phyloP scores from a whole-genome alignment of 2,888 invertebrate genomes.

The Sericinus montela region DNA sequence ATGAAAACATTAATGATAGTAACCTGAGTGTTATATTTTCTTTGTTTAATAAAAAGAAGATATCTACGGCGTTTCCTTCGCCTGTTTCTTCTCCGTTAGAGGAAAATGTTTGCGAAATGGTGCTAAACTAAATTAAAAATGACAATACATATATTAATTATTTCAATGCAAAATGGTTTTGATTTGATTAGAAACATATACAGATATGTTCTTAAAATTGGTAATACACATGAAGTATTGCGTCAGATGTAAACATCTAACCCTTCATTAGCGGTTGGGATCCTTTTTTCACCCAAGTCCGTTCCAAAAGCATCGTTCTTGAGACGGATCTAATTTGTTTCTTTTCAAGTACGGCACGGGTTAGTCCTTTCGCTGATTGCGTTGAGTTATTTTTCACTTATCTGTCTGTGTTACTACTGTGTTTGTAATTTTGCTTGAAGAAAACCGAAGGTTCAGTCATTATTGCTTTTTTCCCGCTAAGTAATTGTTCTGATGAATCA shows the following conservation, averaged over 20 bases:
- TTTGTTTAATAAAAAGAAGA: too few species aligned
- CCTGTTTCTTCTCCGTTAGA: too few species aligned
- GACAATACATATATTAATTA: too few species aligned
- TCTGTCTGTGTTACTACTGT: slow-evolving; percentile 42
- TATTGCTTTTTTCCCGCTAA: slow-evolving; percentile 3
- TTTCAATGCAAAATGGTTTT: too few species aligned
- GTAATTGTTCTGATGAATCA: slow-evolving; percentile 19
- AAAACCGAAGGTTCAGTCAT: slow-evolving; percentile 26
- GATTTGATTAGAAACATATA: too few species aligned
- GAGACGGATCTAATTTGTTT: slow-evolving; percentile 74
- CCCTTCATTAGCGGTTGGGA: slow-evolving; percentile 63
- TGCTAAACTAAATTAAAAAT: too few species aligned
- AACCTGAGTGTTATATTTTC: too few species aligned
- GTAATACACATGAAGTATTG: slow-evolving; percentile 6
- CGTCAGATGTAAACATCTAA: slow-evolving; percentile 35
- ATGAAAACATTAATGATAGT: too few species aligned
- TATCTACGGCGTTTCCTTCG: too few species aligned
- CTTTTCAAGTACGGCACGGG: slow-evolving; percentile 64
- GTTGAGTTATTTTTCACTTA: slow-evolving; percentile 52
- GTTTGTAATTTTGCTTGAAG: slow-evolving; percentile 53
- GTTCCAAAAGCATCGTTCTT: slow-evolving; percentile 62
- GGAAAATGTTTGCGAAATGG: too few species aligned
- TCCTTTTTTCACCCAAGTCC: slow-evolving; percentile 47
- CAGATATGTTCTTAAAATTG: background rate
- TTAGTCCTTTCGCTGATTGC: slow-evolving; percentile 55